Conservation (phyloP, 1,140 invertebrate species). For the Augochlora pura region DNA sequence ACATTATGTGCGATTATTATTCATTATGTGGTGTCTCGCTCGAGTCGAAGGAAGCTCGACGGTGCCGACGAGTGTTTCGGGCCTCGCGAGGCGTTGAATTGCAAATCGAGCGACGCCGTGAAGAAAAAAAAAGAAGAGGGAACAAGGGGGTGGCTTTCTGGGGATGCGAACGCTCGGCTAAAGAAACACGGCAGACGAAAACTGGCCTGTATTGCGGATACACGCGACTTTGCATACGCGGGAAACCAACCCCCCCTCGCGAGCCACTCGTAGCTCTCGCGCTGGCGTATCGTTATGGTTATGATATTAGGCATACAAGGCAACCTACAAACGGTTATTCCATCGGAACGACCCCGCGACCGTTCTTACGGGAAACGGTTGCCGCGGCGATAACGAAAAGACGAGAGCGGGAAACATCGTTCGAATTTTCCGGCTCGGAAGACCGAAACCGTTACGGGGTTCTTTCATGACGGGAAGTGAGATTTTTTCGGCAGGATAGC, state of each 20-base stretch:
- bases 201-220: slow-evolving; percentile 51
- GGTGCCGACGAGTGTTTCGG: slow-evolving; percentile 3
- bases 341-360: slow-evolving; percentile 65
- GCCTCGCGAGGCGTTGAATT: slow-evolving; percentile 63
- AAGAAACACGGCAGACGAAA: slow-evolving; percentile 30
- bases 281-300: slow-evolving; percentile 73
- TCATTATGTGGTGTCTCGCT: slow-evolving; percentile 74
- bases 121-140: not conserved
- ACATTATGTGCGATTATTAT: slow-evolving; percentile 76
- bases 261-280: slow-evolving; percentile 54
- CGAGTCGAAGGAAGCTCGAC: slow-evolving; percentile 9
- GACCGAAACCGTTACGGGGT: not conserved
- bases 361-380: slow-evolving; percentile 55
- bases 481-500: not conserved
- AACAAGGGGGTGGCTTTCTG: not conserved
- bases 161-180: slow-evolving; percentile 1
- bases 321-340: slow-evolving; percentile 75
- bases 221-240: slow-evolving; percentile 12
- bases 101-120: slow-evolving; percentile 58
- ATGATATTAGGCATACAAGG: slow-evolving; percentile 72
- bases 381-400: slow-evolving; percentile 49
- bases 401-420: slow-evolving; percentile 39
- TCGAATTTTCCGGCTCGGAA: slow-evolving; percentile 52
- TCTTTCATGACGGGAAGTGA: not conserved
- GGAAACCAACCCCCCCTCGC: not conserved